These are phyloP conservation scores for Boleophthalmus pectinirostris DNA, from an alignment of 2,113 vertebrate genomes.

Conservation along the genomic window DNA sequence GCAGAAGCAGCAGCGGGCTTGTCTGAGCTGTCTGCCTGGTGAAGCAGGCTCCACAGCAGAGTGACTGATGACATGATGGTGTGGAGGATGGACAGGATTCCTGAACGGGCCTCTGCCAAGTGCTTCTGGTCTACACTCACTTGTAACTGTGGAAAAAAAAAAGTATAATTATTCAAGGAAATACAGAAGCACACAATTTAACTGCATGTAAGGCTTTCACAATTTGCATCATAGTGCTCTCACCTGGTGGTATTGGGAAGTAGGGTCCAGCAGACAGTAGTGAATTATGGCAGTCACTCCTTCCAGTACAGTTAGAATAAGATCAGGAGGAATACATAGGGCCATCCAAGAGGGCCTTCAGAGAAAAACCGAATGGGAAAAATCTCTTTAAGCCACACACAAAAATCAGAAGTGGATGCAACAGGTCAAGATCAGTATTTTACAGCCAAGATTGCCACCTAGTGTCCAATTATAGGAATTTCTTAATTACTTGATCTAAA, in stretches of 20 bases:
- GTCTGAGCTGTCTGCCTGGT: conserved; percentile 90
- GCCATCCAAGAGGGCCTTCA: conserved; percentile 93
- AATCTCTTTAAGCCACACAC: background rate
- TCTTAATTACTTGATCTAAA: background rate
- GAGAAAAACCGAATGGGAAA: conserved; percentile 1
- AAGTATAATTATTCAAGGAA: background rate
- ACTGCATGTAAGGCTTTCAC: background rate
- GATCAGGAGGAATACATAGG: conserved; percentile 92
- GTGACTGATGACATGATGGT: conserved; percentile 98
- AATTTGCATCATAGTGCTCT: conserved; percentile 45
- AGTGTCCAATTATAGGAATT: conserved; percentile 25
- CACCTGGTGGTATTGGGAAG: conserved; percentile 96
- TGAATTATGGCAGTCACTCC: conserved; percentile 98
- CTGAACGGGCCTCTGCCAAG: conserved; percentile 91
- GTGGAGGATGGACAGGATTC: conserved; percentile 94
- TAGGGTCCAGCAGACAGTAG: conserved; percentile 94
- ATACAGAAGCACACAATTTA: background rate
- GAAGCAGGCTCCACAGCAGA: conserved; percentile 91
- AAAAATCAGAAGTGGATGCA: background rate
- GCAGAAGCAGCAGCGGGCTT: conserved; percentile 84
- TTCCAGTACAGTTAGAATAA: conserved; percentile 93
- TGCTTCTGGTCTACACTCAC: conserved; percentile 94
- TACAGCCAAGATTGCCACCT: conserved; percentile 49
- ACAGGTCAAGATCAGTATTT: background rate
- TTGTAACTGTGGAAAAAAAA: conserved; percentile 80